Evolutionary conservation across 2,888 invertebrate species (phyloP).

Genomic region (Prionchulus punctatus): DNA sequence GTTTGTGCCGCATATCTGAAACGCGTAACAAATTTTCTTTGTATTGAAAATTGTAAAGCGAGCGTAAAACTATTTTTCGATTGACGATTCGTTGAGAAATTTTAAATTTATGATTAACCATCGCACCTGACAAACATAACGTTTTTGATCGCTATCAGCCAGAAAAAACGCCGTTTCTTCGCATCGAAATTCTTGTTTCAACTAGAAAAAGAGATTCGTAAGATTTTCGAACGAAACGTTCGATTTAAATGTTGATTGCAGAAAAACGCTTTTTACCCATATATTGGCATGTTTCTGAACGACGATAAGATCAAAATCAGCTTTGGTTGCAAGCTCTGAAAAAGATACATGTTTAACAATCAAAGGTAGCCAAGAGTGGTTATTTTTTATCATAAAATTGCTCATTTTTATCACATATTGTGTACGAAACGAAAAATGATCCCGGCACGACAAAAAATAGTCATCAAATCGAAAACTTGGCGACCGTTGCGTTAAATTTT

Average conservation of each 20-base stretch:
- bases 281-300: conserved; percentile 18
- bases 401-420: no score
- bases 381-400: no score
- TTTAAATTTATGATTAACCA: not conserved
- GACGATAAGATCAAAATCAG: conserved; percentile 17
- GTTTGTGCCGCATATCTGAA: not conserved
- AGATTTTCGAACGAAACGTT: no score
- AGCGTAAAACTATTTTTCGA: no score
- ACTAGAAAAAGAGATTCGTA: not conserved
- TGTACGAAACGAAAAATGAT: no score
- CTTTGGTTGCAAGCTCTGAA: conserved; percentile 15
- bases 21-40: not conserved
- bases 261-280: conserved; percentile 15
- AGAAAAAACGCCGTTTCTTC: conserved; percentile 4
- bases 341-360: no score
- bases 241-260: not conserved
- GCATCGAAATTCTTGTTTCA: conserved; percentile 2
- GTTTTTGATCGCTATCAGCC: not conserved
- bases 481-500: no score
- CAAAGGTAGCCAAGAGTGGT: no score
- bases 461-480: no score
- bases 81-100: no score
- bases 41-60: not conserved
- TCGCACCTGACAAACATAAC: not conserved
- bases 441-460: no score